Conservation (phyloP, 1,140 invertebrate genomes). For the Drosophila nebulosa region DNA sequence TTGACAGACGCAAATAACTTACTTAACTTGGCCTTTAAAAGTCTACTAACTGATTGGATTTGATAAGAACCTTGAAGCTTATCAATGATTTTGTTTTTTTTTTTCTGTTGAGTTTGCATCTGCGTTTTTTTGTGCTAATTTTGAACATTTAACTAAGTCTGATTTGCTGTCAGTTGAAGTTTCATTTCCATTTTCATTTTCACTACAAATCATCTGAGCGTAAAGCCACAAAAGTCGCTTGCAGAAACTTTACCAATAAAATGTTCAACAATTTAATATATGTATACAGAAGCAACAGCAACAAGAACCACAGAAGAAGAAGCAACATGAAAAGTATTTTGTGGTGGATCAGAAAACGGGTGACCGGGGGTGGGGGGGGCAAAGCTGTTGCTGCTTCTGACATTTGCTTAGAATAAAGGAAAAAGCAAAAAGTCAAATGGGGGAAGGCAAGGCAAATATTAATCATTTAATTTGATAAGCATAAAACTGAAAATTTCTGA, state of each 20-base stretch:
- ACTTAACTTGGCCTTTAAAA: too few relatives aligned
- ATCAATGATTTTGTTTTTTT: not conserved
- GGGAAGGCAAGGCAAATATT: constrained; percentile 43
- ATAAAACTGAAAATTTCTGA: constrained; percentile 64
- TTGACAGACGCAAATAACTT: too few relatives aligned
- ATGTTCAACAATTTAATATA: constrained; percentile 58
- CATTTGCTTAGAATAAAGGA: constrained; percentile 44
- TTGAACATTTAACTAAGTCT: not conserved
- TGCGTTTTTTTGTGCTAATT: not conserved
- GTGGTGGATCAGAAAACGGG: constrained; percentile 18
- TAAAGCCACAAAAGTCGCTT: constrained; percentile 50
- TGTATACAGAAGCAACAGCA: constrained; percentile 33
- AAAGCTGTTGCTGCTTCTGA: constrained; percentile 58
- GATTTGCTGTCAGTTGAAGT: constrained; percentile 7
- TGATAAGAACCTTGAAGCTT: too few relatives aligned
- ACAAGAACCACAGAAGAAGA: constrained; percentile 7
- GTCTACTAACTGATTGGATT: too few relatives aligned
- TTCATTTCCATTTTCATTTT: constrained; percentile 25
- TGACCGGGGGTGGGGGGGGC: not conserved
- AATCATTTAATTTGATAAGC: constrained; percentile 79
- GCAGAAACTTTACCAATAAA: constrained; percentile 71
- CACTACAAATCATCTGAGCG: constrained; percentile 51
- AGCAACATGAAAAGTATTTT: constrained; percentile 36
- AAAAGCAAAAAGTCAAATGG: constrained; percentile 11
- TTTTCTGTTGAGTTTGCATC: not conserved